Conservation (phyloP, 2,888 invertebrate species). For the Melipona beecheii region DNA sequence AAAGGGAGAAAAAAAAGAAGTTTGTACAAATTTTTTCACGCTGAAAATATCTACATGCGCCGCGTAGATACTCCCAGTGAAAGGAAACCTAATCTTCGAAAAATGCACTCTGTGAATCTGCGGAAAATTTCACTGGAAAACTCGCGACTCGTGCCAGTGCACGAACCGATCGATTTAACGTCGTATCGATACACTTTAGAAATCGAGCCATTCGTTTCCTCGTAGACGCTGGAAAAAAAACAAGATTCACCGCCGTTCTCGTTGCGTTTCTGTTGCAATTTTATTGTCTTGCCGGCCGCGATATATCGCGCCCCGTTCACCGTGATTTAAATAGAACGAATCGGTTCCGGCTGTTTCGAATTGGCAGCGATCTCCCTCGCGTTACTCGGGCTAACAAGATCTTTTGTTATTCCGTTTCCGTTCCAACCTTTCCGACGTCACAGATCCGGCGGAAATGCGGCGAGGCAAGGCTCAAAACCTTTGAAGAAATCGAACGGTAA, state of each 20-base stretch:
- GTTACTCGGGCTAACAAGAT: slow-evolving; percentile 14
- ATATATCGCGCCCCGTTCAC: background rate
- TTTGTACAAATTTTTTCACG: no score
- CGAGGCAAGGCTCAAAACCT: slow-evolving; percentile 3
- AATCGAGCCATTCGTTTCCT: background rate
- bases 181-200: background rate
- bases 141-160: background rate
- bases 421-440: background rate
- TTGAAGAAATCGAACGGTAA: slow-evolving; percentile 11
- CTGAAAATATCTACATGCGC: background rate
- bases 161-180: background rate
- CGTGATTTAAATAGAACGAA: background rate
- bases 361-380: background rate
- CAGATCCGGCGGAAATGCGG: background rate
- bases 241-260: background rate
- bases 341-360: background rate
- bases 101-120: background rate
- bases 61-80: background rate
- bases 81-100: background rate
- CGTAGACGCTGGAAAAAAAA: background rate
- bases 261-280: slow-evolving; percentile 8
- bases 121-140: background rate
- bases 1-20: no score
- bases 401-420: slow-evolving; percentile 4
- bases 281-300: background rate